phyloP scores from a whole-genome alignment of 2,888 invertebrate species.

The Idaea dimidiata region DNA sequence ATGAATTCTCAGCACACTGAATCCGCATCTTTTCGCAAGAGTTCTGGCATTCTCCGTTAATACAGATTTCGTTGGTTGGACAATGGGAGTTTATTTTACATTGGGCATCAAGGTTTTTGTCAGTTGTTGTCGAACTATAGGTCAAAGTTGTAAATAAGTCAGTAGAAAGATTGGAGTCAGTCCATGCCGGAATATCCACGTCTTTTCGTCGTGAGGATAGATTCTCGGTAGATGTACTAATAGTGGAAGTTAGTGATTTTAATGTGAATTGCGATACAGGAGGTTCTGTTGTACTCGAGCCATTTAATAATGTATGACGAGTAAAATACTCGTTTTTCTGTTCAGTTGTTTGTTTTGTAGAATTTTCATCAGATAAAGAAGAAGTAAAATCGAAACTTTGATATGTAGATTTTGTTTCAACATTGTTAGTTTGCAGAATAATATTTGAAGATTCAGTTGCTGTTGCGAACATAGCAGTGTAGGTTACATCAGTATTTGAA shows the following conservation, averaged over 20 bases:
- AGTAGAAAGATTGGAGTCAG: conserved; percentile 58
- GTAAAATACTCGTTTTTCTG: conserved; percentile 1
- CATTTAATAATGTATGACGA: conserved; percentile 4
- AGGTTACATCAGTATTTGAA: background rate
- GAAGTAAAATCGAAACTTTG: background rate
- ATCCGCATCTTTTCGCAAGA: conserved; percentile 76
- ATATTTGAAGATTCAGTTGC: background rate
- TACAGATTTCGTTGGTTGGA: conserved; percentile 82
- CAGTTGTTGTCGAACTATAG: conserved; percentile 39
- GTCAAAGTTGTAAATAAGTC: conserved; percentile 68
- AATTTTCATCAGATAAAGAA: background rate
- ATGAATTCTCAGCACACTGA: conserved; percentile 81
- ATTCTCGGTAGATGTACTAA: conserved; percentile 64
- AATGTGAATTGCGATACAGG: conserved; percentile 4
- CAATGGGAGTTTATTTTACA: conserved; percentile 85
- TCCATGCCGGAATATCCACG: conserved; percentile 72
- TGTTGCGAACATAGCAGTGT: background rate
- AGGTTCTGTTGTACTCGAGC: conserved; percentile 7
- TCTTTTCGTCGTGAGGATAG: conserved; percentile 68
- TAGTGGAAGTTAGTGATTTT: conserved; percentile 33
- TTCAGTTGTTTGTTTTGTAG: background rate
- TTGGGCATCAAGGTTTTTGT: conserved; percentile 51
- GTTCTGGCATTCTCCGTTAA: conserved; percentile 83
- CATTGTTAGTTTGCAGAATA: background rate
- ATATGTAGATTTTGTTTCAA: background rate